Base-by-base conservation (phyloP, 37 sponge, comb jelly and placozoan species). In the Aplysina aerophoba region DNA sequence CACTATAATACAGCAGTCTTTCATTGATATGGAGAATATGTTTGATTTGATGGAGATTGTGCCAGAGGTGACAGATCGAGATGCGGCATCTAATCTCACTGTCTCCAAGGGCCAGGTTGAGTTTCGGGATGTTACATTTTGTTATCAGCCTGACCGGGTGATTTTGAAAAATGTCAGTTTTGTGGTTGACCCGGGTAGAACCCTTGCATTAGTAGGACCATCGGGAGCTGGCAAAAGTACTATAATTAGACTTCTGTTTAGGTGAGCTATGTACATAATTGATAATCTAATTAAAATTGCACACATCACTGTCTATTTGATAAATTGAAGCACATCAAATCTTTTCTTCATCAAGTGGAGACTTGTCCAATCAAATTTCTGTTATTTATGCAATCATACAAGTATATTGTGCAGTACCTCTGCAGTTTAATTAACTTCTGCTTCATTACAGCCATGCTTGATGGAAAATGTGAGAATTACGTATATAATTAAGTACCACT, bases 21-120 rank as follows among this genome's bases (percentile, higher is more conserved):
- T 97, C 54, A 88, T 99, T 24, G 99, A 99, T 81, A 97, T 99
- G 99, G 99, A 99, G 90, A 99, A 99, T 85, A 95, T 99, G 96
- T 94, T 99, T 84, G 99, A 99, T 37, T 86, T 99, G 50, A 77
- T 99, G 30, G 94, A 93, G 13, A 92, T 88, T 2, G 85, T 85
- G 35, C 81, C 83, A 39, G 99, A 99, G 83, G 85, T 99, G 24
- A 86, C 25, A 22, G 97, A 94, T 59, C 34, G 69, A 19, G 82
- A 81, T 54, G 74, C 40, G 0, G 89, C 89, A 19, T 0, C 73
- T 31, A 67, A 79, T 0, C 17, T 89, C 55, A 25, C 12, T 12
- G 73, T 85, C 8, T 19, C 56, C 1, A 65, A 77, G 16, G 97
- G 97, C 0, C 72, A 84, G 53, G 84, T 98, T 22, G 97, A 95